phyloP scores from a whole-genome alignment of 1,140 invertebrate genomes.

The Drosophila willistoni region DNA sequence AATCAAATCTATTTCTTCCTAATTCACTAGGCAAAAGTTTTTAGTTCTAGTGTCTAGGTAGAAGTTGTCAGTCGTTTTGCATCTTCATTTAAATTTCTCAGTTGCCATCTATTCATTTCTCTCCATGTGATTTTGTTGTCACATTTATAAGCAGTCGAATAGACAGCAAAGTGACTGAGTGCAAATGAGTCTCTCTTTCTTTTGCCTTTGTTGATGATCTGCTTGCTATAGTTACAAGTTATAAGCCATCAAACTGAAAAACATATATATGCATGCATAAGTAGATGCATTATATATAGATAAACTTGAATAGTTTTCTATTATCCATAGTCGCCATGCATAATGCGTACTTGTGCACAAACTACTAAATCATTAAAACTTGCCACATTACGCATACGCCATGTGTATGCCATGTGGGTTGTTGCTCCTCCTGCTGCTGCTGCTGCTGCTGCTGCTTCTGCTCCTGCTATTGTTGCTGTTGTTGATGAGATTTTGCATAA shows the following conservation, averaged over 20 bases:
- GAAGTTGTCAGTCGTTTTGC: too few relatives aligned
- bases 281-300: background rate
- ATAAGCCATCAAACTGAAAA: background rate
- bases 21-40: too few relatives aligned
- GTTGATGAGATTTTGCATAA: conserved; percentile 32
- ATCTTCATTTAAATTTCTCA: too few relatives aligned
- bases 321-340: conserved; percentile 5
- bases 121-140: too few relatives aligned
- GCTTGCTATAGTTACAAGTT: background rate
- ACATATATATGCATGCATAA: conserved; percentile 9
- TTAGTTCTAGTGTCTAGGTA: too few relatives aligned
- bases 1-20: too few relatives aligned
- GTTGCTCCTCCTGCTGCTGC: background rate
- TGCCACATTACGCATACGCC: conserved; percentile 57
- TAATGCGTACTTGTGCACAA: conserved; percentile 18
- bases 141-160: too few relatives aligned
- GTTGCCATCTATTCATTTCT: too few relatives aligned
- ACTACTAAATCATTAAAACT: conserved; percentile 49
- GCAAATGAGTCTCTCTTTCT: too few relatives aligned
- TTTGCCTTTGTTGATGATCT: background rate
- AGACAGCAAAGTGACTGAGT: too few relatives aligned
- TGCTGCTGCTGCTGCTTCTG: background rate
- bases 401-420: conserved; percentile 15
- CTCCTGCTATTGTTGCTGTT: conserved; percentile 4
- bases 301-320: conserved; percentile 12